These are phyloP conservation scores for Trichonephila clavata DNA, from an alignment of 1,140 invertebrate genomes.

Conservation along the genomic window DNA sequence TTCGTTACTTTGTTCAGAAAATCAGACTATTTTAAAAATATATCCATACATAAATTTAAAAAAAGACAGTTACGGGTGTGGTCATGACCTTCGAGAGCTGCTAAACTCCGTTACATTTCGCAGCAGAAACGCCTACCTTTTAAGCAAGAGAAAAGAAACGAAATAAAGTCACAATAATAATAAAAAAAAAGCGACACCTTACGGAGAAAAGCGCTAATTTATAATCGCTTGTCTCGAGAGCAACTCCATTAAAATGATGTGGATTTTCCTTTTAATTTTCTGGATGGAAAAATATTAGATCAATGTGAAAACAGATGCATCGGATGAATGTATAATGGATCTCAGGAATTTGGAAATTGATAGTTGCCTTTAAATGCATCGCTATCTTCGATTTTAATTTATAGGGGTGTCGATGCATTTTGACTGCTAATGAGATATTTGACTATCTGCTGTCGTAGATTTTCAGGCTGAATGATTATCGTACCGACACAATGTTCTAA, in stretches of 20 bases:
- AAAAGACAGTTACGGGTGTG: background rate
- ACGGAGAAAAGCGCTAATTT: background rate
- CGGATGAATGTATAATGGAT: no score
- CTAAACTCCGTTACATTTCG: slow-evolving; percentile 38
- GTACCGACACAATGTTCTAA: no score
- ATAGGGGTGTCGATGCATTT: no score
- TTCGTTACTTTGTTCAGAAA: background rate
- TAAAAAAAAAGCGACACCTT: background rate
- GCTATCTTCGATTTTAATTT: no score
- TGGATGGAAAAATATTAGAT: background rate
- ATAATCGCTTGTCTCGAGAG: background rate
- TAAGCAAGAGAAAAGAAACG: background rate
- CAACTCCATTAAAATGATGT: background rate
- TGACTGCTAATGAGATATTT: no score
- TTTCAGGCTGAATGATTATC: no score
- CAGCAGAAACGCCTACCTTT: background rate
- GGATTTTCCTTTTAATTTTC: background rate
- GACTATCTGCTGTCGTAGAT: no score
- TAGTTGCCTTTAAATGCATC: no score
- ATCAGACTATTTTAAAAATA: background rate
- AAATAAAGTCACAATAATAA: no score
- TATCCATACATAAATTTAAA: background rate
- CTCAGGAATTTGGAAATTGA: no score
- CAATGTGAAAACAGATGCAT: background rate
- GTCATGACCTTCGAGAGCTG: slow-evolving; percentile 4